Conservation (phyloP, 2,797 vertebrate species). For the Natrix natrix region DNA sequence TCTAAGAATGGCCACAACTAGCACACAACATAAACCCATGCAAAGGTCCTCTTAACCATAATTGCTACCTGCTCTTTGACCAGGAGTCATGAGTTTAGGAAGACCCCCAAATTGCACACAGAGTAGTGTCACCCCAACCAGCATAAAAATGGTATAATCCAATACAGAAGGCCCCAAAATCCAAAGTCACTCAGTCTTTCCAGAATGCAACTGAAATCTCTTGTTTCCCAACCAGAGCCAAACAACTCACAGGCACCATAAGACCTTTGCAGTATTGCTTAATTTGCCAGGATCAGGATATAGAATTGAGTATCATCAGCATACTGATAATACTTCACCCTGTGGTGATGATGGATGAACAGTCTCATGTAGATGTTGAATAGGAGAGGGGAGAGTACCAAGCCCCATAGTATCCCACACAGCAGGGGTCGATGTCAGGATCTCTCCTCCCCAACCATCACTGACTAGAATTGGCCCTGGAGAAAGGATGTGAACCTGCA, state of each 20-base stretch:
- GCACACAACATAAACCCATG: background rate
- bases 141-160: background rate
- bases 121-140: background rate
- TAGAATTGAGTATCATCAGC: background rate
- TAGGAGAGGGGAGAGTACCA: background rate
- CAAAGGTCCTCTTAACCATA: background rate
- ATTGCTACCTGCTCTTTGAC: background rate
- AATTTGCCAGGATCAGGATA: background rate
- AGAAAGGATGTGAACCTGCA: background rate
- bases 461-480: background rate
- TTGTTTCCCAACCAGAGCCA: background rate
- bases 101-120: background rate
- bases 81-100: background rate
- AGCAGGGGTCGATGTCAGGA: background rate
- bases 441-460: background rate
- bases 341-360: background rate
- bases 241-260: background rate
- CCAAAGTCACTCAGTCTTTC: background rate
- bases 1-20: background rate
- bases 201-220: background rate
- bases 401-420: background rate
- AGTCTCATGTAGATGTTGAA: background rate
- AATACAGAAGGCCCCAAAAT: background rate
- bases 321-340: background rate
- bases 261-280: background rate